Base-by-base conservation (phyloP, 2,113 vertebrate species). In the Equus przewalskii region DNA sequence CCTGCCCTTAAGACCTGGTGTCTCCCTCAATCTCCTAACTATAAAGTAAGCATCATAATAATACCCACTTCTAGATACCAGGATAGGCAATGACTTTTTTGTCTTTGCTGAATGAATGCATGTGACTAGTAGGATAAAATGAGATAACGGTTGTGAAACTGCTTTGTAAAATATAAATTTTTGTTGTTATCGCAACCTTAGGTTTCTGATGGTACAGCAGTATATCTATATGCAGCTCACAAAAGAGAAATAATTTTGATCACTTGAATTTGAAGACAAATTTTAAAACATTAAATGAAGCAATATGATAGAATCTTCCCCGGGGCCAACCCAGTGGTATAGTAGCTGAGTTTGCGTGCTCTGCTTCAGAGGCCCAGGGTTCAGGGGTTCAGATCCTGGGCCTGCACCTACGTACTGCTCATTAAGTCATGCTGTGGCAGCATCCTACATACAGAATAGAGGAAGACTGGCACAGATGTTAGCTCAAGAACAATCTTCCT, bases 101-200 rank as follows among this genome's bases (percentile, higher is more conserved):
- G 24, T 67, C 56, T 87, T 80, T 72, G 28, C 33, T 96, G 11
- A 94, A 51, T 69, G 67, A 93, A 96, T 84, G 2, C 95, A 90
- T 83, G 28, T 89, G 64, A 94, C 75, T 94, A 87, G 81, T 83
- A 94, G 41, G 28, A 91, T 90, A 67, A 96, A 94, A 91, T 96
- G 18, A 95, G 84, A 51, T 69, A 44, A 86, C 15, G 16, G 21
- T 58, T 96, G 41, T 91, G 9, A 97, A 96, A 96, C 24, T 88
- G 56, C 70, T 75, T n/a, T 69, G n/a, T 78, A 96, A 96, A 79
- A 75, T 94, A 83, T 5, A 41, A 82, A 65, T 58, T 15, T 91
- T 92, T 94, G 85, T 41, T 89, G 87, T 65, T 88, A 91, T 16
- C 93, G 58, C 54, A 84, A 80, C 24, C 21, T 89, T 75, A 51